These are phyloP conservation scores for Sakesphorus luctuosus DNA, from an alignment of 2,113 vertebrate species.

Conservation along the genomic window DNA sequence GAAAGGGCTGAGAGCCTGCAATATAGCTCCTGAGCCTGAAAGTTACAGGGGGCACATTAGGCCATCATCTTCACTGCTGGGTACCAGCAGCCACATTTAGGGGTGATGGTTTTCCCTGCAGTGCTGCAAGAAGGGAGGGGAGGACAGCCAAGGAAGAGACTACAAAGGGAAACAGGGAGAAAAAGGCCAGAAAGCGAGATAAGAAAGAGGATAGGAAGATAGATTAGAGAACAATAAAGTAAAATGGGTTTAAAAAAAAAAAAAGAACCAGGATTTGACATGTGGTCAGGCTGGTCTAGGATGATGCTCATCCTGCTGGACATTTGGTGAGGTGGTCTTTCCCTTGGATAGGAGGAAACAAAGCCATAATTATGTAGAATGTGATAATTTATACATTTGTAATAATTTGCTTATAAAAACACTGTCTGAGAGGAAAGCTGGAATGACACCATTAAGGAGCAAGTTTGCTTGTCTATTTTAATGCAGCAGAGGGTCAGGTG, in stretches of 20 bases:
- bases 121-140: background rate
- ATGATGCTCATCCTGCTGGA: background rate
- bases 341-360: background rate
- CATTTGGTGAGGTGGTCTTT: background rate
- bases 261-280: background rate
- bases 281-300: background rate
- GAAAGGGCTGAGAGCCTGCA: background rate
- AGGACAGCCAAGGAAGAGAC: background rate
- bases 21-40: background rate
- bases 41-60: background rate
- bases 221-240: background rate
- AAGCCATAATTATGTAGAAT: background rate
- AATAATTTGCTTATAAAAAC: background rate
- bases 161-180: background rate
- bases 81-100: fast-evolving
- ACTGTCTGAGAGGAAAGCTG: background rate
- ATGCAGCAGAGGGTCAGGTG: background rate
- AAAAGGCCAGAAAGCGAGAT: background rate
- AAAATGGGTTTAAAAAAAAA: background rate
- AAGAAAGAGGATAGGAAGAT: background rate
- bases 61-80: background rate
- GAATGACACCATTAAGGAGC: background rate
- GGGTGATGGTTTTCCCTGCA: background rate
- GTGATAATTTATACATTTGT: background rate
- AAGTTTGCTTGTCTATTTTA: background rate